Evolutionary conservation across 2,888 invertebrate species (phyloP), one percentile per base, ranked within the genome.

Genomic region (Watsonalla cultraria): DNA sequence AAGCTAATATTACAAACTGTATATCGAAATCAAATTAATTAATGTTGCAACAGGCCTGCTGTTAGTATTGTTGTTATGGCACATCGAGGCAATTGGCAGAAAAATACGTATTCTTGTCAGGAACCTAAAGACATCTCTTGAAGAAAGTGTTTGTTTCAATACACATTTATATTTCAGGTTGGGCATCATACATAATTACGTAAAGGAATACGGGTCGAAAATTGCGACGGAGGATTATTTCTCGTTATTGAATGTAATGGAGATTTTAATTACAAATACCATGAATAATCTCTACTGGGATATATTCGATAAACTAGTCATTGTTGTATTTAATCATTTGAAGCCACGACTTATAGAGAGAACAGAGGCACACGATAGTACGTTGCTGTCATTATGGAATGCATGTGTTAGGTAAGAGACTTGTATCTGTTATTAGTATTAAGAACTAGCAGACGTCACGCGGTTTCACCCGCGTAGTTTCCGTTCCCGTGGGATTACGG

Each of bases 321-420:
- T 76, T 52, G 51, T 69, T 15, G 67, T 76, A 7, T 60, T 87
- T 49, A 58, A 72, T 45, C 67, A 66, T 49, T 54, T 77, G 37
- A 45, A 51, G 51, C 50, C 52, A 48, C 54, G 56, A 9, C 54
- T 45, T 14, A 47, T 52, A n/a, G 57, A 53, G 35, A 63, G 64
- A 55, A 66, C 64, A 48, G 64, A 68, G 14, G 68, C 75, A 13
- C 63, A 63, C 57, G 69, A 69, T 39, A 64, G 61, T 42, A 55
- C 63, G 24, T 49, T 78, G 24, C 51, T 72, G 13, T 72, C 73
- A 1, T 59, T 91, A 4, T 91, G 90, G 90, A 89, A 84, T 66
- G 75, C 82, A 7, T 85, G 84, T 69, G 78, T 89, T 8, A 84
- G 90, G 91, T 88, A 68, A 72, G 66, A 46, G 14, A 48, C 49